A percentile compares a stretch with the other conserved stretches of the same genome.
Evolutionary conservation across 2,113 vertebrate genomes (phyloP).

Genomic region (rabbit (Oryctolagus cuniculus)): mOryCun1.1 NC_091443.1:19549501-19550000

Average conservation of each 20-base stretch:
- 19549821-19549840: conserved; percentile 21
- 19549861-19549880: neutral
- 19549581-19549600: neutral
- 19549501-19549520: neutral
- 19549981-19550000: conserved; percentile 8
- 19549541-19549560: conserved; percentile 2
- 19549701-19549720: neutral
- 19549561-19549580: conserved; percentile 18
- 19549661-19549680: conserved; percentile 11
- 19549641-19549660: conserved; percentile 20
- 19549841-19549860: conserved; percentile 61
- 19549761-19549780: neutral
- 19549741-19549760: neutral
- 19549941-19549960: conserved; percentile 44
- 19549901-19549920: conserved; percentile 52
- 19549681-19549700: conserved; percentile 22
- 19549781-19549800: conserved; percentile 21
- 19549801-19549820: neutral
- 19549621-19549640: conserved; percentile 9
- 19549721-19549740: conserved; percentile 1
- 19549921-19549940: conserved; percentile 3
- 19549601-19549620: conserved; percentile 31
- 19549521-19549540: neutral
- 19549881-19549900: neutral
- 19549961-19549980: neutral